Conservation (phyloP, 1,140 invertebrate species). For the Nasonia vitripennis region DNA sequence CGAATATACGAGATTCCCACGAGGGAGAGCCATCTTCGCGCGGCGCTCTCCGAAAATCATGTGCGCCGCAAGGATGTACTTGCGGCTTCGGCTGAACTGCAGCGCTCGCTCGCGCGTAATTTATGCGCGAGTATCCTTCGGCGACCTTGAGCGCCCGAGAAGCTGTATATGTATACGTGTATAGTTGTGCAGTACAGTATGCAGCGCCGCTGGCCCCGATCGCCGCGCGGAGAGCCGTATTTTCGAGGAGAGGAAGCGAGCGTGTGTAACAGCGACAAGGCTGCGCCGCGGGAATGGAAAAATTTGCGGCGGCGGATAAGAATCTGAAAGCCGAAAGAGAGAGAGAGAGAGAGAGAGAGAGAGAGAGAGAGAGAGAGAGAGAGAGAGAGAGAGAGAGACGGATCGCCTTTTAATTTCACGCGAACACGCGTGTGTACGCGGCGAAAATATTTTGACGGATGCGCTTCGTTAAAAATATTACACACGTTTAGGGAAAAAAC, state of each 20-base stretch:
- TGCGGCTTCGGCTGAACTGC: neutral
- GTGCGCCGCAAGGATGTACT: neutral
- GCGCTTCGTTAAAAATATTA: neutral
- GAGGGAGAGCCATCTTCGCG: neutral
- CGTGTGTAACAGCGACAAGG: neutral
- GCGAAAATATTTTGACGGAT: neutral
- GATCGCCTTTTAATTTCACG: neutral
- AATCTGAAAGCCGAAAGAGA: too few relatives aligned
- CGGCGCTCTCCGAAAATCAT: neutral
- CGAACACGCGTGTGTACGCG: too few relatives aligned
- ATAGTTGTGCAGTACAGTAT: neutral
- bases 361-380: neutral
- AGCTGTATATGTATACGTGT: neutral
- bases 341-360: neutral
- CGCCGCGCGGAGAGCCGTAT: neutral
- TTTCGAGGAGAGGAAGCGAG: slow-evolving; percentile 1
- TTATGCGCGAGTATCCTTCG: slow-evolving; percentile 43
- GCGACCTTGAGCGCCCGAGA: slow-evolving; percentile 11
- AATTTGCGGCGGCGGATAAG: neutral
- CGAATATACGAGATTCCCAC: neutral
- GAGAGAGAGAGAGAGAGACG: neutral
- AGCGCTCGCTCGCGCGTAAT: slow-evolving; percentile 11
- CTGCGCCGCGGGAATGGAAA: neutral
- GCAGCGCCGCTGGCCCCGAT: slow-evolving; percentile 1
- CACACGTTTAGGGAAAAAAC: slow-evolving; percentile 12